Base-by-base conservation (phyloP, 2,888 invertebrate species). In the Trachelus iudaicus region DNA sequence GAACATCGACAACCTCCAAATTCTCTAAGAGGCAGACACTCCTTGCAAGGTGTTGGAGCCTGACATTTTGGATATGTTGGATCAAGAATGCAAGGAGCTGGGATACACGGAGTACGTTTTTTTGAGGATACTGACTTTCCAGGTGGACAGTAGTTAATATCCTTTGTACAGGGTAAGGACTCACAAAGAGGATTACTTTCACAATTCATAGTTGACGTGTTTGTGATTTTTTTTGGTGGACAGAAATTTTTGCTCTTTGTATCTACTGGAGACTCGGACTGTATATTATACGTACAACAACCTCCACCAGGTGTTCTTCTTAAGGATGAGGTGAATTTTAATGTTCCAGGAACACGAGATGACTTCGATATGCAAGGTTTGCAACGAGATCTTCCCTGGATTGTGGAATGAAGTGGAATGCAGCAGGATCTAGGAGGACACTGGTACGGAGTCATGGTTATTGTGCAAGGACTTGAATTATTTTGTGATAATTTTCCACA, bases 1-100 rank as follows among this genome's bases (percentile, higher is more conserved):
- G 85, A 82, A 74, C 85, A 86, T 11, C 78, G 79, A 73, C 84
- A 84, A 56, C 78, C 78, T n/a, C 73, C 78, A 71, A 71, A 56
- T 76, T 73, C 68, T 69, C 56, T 31, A 12, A 78, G 34, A 23
- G 78, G 78, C n/a, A 78, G 30, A 78, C 78, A 78, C 69, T 78
- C 76, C 31, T 78, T 78, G 71, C 78, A 78, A 37, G 78, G 78
- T 34, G 78, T 78, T 9, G 76, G 56, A 56, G 78, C 40, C 34
- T 76, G 56, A 73, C 76, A 76, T 11, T 69, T 76, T 34, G 69
- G 35, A 73, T 75, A 76, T 73, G 68, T 69, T 23, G 76, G 71
- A 11, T 73, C 35, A 30, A 34, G 35, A 69, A 68, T 75, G 35
- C 78, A 78, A n/a, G 78, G 78, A 13, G 76, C 73, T 11, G 34